Conservation (phyloP, 2,888 invertebrate species). For the Campoplex nolae region DNA sequence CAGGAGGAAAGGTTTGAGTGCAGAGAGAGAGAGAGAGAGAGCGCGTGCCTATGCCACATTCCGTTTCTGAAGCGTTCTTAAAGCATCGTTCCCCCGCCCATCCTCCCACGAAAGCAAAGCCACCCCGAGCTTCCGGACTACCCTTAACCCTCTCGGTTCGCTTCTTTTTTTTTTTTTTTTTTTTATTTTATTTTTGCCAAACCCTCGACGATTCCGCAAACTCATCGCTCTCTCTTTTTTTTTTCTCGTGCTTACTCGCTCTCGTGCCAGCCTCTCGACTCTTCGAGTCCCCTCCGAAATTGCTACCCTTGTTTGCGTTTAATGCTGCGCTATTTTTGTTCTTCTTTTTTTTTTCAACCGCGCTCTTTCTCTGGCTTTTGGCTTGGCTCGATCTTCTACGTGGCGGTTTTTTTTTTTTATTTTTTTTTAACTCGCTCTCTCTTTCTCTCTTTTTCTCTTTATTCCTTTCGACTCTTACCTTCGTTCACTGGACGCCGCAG, state of each 20-base stretch:
- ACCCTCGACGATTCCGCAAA: slow-evolving; percentile 59
- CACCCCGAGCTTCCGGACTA: slow-evolving; percentile 71
- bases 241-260: slow-evolving; percentile 64
- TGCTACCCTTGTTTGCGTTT: slow-evolving; percentile 83
- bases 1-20: slow-evolving; percentile 49
- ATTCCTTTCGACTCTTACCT: slow-evolving; percentile 43
- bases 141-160: slow-evolving; percentile 73
- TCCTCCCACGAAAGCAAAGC: slow-evolving; percentile 71
- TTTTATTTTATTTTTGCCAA: slow-evolving; percentile 60
- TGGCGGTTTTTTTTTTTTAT: background rate
- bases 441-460: slow-evolving; percentile 18
- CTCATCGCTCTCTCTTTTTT: slow-evolving; percentile 51
- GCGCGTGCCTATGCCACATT: slow-evolving; percentile 69
- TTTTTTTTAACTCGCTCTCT: slow-evolving; percentile 19
- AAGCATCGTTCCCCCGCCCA: slow-evolving; percentile 62
- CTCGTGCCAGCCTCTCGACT: slow-evolving; percentile 79
- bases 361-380: slow-evolving; percentile 54
- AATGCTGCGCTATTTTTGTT: slow-evolving; percentile 79
- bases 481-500: slow-evolving; percentile 46
- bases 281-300: slow-evolving; percentile 80
- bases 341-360: slow-evolving; percentile 29
- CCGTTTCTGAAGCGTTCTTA: slow-evolving; percentile 81
- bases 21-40: background rate
- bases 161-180: slow-evolving; percentile 63
- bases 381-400: slow-evolving; percentile 50